These are phyloP conservation scores for Propithecus perrieri DNA, from an alignment of 2,797 vertebrate genomes.

Conservation along the genomic window DNA sequence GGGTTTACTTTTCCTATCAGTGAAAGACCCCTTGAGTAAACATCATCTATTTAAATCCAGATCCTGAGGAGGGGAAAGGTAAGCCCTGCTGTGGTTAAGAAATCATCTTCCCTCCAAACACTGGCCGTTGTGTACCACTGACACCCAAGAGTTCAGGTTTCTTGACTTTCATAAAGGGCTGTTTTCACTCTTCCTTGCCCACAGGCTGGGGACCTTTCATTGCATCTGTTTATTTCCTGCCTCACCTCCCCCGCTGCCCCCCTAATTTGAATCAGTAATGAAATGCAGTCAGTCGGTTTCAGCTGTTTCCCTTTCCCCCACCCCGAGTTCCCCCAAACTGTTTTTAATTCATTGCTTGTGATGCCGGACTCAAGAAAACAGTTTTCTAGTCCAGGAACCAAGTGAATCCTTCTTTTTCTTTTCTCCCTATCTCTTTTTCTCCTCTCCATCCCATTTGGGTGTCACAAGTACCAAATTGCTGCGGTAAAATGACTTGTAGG, in stretches of 20 bases:
- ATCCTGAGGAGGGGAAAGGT: constrained; percentile 71
- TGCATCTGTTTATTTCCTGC: constrained; percentile 83
- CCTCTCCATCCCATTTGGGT: constrained; percentile 70
- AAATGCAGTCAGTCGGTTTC: constrained; percentile 70
- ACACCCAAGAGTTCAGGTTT: constrained; percentile 58
- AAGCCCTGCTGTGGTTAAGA: constrained; percentile 67
- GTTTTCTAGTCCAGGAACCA: background rate
- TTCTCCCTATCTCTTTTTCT: constrained; percentile 1
- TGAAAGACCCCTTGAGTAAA: constrained; percentile 80
- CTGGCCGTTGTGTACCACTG: constrained; percentile 60
- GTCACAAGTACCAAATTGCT: constrained; percentile 74
- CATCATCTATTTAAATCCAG: constrained; percentile 76
- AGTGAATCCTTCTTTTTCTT: constrained; percentile 51
- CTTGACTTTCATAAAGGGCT: constrained; percentile 67
- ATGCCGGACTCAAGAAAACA: constrained; percentile 52
- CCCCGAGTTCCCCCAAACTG: constrained; percentile 65
- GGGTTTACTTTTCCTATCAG: constrained; percentile 78
- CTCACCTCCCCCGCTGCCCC: background rate
- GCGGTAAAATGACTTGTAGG: constrained; percentile 86
- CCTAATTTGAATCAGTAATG: constrained; percentile 80
- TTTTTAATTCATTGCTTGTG: constrained; percentile 74
- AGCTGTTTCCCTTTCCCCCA: constrained; percentile 40
- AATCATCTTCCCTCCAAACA: constrained; percentile 63
- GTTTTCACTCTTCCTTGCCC: constrained; percentile 80
- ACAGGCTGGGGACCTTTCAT: constrained; percentile 75